A percentile compares a stretch with the other conserved stretches of the same genome.
phyloP scores from a whole-genome alignment of 2,888 invertebrate species.

The Lycaena phlaeas region DNA sequence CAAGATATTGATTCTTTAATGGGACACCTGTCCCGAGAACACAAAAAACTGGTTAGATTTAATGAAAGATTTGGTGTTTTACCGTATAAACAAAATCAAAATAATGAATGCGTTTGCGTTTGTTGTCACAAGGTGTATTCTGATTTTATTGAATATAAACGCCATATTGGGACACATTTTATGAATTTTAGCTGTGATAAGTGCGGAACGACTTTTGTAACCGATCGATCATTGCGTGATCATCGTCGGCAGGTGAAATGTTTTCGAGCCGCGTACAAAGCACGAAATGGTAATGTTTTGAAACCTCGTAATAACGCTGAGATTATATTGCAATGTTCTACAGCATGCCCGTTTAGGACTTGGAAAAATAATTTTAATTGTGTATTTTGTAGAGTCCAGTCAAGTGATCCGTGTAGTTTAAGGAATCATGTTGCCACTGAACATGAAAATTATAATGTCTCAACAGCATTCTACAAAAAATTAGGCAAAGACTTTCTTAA shows the following conservation, averaged over 20 bases:
- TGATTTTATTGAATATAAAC: slow-evolving; percentile 49
- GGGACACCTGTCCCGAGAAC: slow-evolving; percentile 46
- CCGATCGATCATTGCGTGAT: slow-evolving; percentile 51
- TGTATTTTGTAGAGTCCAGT: slow-evolving; percentile 56
- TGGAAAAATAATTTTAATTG: slow-evolving; percentile 64
- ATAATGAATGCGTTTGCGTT: slow-evolving; percentile 46
- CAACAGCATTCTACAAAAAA: slow-evolving; percentile 59
- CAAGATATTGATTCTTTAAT: slow-evolving; percentile 48
- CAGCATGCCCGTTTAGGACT: slow-evolving; percentile 56
- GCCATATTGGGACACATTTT: slow-evolving; percentile 53
- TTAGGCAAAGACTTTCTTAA: slow-evolving; percentile 58
- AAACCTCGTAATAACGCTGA: slow-evolving; percentile 54
- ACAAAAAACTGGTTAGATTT: slow-evolving; percentile 51
- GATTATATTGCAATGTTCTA: slow-evolving; percentile 56
- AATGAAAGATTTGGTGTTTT: slow-evolving; percentile 53
- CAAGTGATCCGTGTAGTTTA: slow-evolving; percentile 47
- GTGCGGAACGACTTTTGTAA: slow-evolving; percentile 55
- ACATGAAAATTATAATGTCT: slow-evolving; percentile 53
- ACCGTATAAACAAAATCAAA: slow-evolving; percentile 47
- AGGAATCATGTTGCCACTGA: slow-evolving; percentile 44
- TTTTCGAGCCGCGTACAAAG: slow-evolving; percentile 50
- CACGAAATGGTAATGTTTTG: slow-evolving; percentile 49
- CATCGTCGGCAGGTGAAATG: slow-evolving; percentile 59
- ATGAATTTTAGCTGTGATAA: slow-evolving; percentile 59
- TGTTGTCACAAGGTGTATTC: slow-evolving; percentile 44